Percentiles rank a stretch among this genome's conserved stretches.
Evolutionary conservation across 2,113 vertebrate species (phyloP).

Genomic region (Desmodus rotundus): DNA sequence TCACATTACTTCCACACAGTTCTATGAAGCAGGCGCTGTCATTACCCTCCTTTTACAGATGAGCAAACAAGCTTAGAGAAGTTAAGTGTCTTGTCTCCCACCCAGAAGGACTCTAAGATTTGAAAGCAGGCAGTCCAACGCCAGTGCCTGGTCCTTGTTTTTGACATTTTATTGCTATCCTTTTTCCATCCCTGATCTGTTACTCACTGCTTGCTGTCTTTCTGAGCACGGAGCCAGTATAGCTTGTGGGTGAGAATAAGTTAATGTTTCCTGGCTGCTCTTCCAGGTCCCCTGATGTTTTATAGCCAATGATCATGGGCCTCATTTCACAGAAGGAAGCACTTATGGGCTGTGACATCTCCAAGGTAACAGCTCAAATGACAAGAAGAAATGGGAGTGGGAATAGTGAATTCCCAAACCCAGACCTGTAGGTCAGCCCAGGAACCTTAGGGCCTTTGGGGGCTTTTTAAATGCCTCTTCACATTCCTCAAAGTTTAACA

Average conservation of each 20-base stretch:
- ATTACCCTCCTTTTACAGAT: background rate
- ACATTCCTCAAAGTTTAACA: conserved; percentile 36
- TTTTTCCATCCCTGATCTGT: background rate
- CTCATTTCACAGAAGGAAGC: conserved; percentile 56
- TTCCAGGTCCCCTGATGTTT: background rate
- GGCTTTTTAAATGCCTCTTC: conserved; percentile 47
- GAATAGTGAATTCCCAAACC: conserved; percentile 28
- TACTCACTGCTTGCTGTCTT: background rate
- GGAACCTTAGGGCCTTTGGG: background rate
- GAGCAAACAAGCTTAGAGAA: background rate
- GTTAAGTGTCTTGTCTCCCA: background rate
- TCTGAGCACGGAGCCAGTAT: background rate
- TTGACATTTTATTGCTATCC: background rate
- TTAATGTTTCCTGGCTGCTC: background rate
- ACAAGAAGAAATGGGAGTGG: conserved; percentile 23
- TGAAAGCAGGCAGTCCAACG: background rate
- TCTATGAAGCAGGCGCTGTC: background rate
- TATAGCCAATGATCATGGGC: background rate
- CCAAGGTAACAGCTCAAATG: conserved; percentile 36
- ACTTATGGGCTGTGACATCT: conserved; percentile 23
- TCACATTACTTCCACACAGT: background rate
- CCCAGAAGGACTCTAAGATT: background rate
- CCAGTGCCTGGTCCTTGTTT: background rate
- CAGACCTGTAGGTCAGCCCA: background rate
- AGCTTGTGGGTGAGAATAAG: background rate